Base-by-base conservation (phyloP, 1,140 invertebrate species). In the Hyles vespertilio region DNA sequence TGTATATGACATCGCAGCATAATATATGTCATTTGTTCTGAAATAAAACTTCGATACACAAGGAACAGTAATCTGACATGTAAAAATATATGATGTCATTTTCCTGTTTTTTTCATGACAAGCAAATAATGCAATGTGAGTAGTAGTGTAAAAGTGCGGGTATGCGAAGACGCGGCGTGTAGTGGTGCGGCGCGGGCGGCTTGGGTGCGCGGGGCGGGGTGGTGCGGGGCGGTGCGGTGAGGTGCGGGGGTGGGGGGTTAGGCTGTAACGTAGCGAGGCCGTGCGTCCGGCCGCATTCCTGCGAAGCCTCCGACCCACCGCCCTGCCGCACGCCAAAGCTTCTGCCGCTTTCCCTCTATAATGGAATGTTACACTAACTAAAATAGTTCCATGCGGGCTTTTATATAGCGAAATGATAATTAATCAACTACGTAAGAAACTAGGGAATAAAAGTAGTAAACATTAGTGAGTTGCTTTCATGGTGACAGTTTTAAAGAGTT, bases 221-320 rank as follows among this genome's bases (percentile, higher is more conserved):
- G 57, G 68, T 48, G 60, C 9, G 47, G 11, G 11, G n/a, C 12
- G 22, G n/a, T 11, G 32, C 22, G 22, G 57, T 47, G 52, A 50
- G 45, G 54, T 51, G 22, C 22, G 22, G 22, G 22, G 22, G 2
- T 22, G 12, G 60, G 58, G 59, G 69, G 56, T 60, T 50, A 59
- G 55, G 52, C 52, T 36, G 40, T 54, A 54, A 32, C 5, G 52
- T 56, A 32, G 65, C 67, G 69, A 53, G 12, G 61, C 51, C 67
- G 57, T 61, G 68, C 60, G 71, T 72, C 73, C 80, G 83, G 82
- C 72, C 81, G 76, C 84, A 86, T 88, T 86, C 81, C 84, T 81
- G 59, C 71, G 72, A 64, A 81, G 77, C 82, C 81, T 84, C 73
- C 84, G 74, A 79, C 78, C 77, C 77, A 76, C 64, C 63, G 59